Conservation (phyloP, 2,797 vertebrate genomes). For the Darevskia nairensis region DNA sequence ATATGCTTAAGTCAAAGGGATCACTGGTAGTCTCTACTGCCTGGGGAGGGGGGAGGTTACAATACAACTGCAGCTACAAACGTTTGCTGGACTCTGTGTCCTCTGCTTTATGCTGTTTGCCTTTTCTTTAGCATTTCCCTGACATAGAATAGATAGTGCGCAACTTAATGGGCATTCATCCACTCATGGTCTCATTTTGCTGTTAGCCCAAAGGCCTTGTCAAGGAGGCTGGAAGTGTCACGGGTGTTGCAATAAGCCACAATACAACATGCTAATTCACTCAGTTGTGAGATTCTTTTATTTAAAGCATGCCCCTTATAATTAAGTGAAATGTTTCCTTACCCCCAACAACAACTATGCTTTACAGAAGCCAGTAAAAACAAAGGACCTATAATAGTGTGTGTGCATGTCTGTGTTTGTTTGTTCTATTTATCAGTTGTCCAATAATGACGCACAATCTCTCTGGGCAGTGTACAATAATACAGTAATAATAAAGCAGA, state of each 20-base stretch:
- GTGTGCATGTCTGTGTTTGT: conserved; percentile 4
- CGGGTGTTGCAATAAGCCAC: conserved; percentile 19
- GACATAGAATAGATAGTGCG: conserved; percentile 46
- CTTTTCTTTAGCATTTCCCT: conserved; percentile 45
- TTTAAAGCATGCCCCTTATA: conserved; percentile 72
- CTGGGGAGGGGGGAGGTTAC: background rate
- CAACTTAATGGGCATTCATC: conserved; percentile 20
- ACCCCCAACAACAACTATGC: conserved; percentile 67
- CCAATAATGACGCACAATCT: conserved; percentile 1
- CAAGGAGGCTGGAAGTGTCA: conserved; percentile 45
- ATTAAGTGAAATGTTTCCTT: conserved; percentile 74
- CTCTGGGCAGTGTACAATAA: conserved; percentile 26
- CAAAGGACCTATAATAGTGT: conserved; percentile 66
- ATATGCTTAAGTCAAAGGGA: background rate
- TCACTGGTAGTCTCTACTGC: background rate
- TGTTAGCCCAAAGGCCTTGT: conserved; percentile 65
- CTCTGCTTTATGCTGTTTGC: conserved; percentile 28
- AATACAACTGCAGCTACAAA: background rate
- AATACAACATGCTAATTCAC: conserved; percentile 60
- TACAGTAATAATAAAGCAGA: background rate
- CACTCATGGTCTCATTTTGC: conserved; percentile 62
- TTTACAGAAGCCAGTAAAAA: conserved; percentile 73
- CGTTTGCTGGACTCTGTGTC: background rate
- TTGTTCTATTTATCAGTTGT: background rate
- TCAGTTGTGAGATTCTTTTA: conserved; percentile 71